Evolutionary conservation across 2,888 invertebrate species (phyloP), one percentile per base, ranked within the genome.

Genomic region (Tridacna crocea): DNA sequence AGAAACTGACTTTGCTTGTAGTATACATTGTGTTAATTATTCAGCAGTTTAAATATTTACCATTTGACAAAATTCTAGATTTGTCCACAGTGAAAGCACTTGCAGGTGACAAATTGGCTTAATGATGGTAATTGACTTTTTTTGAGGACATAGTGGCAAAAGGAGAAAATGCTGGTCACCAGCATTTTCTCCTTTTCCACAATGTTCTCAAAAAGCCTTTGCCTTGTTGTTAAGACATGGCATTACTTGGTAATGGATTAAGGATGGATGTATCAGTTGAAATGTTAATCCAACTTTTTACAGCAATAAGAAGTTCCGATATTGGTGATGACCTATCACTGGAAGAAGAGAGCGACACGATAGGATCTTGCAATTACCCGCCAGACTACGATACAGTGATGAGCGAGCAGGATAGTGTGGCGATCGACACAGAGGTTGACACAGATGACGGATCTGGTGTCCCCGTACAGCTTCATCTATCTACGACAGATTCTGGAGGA

Each of bases 401-500:
- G 85, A 83, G 55, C 79, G 85, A 47, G 68, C 83, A 82, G 82
- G 87, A 80, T 75, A 87, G 74, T 60, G 84, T 78, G 4, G 75
- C 66, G n/a, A 81, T 87, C 70, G 86, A 82, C 63, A 83, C 82
- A 1, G 87, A 85, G 27, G 72, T 82, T 27, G 87, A 89, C 73
- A 84, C 83, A 51, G 84, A 88, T 51, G 85, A 87, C 24, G 68
- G 58, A 55, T 68, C 68, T 10, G 75, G 77, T n/a, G 26, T 79
- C n/a, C 76, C 82, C 0, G 58, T 85, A 24, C 75, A 79, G 61
- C 79, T 87, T 19, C 84, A 84, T 46, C 75, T 87, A 2, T 87
- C 87, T n/a, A 84, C 84, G 27, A 81, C 87, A 22, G 83, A 87
- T 46, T 92, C 89, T 78, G 91, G 70, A 0, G 72, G 90, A 68